Evolutionary conservation across 2,888 invertebrate genomes (phyloP), one percentile per base, ranked within the genome.

Genomic region (Erannis defoliaria): DNA sequence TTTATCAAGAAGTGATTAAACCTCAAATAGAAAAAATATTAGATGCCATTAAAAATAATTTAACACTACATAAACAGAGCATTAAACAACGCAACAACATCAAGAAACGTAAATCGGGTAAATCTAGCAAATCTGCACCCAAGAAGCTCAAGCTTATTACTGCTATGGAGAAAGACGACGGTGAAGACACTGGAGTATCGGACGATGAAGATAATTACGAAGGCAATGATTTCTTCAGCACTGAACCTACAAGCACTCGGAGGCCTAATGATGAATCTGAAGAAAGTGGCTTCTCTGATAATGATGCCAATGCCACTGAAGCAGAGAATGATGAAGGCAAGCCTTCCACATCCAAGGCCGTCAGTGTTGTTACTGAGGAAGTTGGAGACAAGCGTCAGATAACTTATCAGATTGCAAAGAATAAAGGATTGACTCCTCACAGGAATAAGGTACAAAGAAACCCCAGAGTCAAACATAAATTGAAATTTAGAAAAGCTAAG

Each of bases 321-420:
- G 80, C 77, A 31, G 85, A 89, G 54, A 78, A 70, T 75, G 77
- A 70, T 73, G 85, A 75, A 58, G 87, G 70, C 65, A 86, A 85
- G 71, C 85, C 88, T 49, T 87, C 89, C 57, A 84, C 85, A 71
- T 72, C 80, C 56, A 77, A 82, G 62, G 74, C 75, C 54, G n/a
- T n/a, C n/a, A n/a, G n/a, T n/a, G 60, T 85, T 35, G 76, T 84
- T 40, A 60, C 81, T 33, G 86, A 84, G 45, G 90, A 89, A 46
- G 71, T 85, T 0, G 86, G 78, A 35, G 95, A 93, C 50, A 98
- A 98, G 80, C 94, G 99, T 73, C 95, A 95, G 54, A 98, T 99
- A 68, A 98, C 97, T 1, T 98, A 98, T 83, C 95, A 98, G 94
- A 99, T 99, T 81, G 96, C 97, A 18, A 99, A 99, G 88, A 99